These are phyloP conservation scores for Tokudaia muenninki DNA, from an alignment of 2,797 vertebrate species.

Conservation along the genomic window DNA sequence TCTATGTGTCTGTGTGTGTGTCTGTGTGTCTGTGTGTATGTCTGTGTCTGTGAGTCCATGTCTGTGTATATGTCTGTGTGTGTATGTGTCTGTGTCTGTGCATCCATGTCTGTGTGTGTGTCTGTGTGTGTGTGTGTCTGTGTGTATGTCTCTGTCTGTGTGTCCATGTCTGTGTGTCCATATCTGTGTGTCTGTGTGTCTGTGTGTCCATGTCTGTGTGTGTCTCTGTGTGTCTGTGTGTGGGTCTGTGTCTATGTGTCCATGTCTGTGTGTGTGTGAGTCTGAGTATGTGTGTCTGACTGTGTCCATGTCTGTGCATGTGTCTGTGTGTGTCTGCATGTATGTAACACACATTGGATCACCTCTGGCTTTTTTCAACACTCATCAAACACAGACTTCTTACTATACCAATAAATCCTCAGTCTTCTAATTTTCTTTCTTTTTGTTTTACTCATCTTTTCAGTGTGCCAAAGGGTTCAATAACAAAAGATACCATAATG, in stretches of 20 bases:
- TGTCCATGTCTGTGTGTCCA: neutral
- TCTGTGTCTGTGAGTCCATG: neutral
- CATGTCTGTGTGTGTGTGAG: neutral
- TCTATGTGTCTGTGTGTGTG: neutral
- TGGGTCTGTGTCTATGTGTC: neutral
- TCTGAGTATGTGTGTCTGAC: neutral
- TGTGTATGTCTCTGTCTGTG: neutral
- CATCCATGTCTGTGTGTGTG: neutral
- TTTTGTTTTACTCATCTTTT: constrained; percentile 22
- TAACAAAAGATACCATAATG: neutral
- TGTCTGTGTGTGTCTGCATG: neutral
- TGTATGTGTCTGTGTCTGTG: neutral
- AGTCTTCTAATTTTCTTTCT: constrained; percentile 29
- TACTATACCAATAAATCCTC: constrained; percentile 16
- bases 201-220: neutral
- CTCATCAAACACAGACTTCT: neutral
- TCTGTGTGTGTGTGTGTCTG: neutral
- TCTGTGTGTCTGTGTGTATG: neutral
- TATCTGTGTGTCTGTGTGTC: neutral
- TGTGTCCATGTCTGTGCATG: neutral
- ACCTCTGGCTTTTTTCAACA: neutral
- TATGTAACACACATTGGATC: constrained; percentile 1
- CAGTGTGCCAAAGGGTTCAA: neutral
- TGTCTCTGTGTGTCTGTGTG: neutral
- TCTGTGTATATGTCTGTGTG: neutral